Base-by-base conservation (phyloP, 2,113 vertebrate species). In the Tonatia bakeri region DNA sequence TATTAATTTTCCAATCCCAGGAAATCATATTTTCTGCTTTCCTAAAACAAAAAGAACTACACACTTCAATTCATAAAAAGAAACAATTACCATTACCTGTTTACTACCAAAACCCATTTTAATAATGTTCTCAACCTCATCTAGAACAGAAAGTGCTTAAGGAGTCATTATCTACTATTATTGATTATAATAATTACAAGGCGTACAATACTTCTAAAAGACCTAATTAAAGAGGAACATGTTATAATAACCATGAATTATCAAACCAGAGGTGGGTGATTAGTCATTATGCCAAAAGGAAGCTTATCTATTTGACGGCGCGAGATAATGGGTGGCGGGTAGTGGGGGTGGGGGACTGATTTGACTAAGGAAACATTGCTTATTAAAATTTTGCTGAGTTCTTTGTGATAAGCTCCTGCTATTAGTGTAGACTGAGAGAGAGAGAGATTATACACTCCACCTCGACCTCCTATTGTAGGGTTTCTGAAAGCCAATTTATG, bases 111-210 rank as follows among this genome's bases (percentile, higher is more conserved):
- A 84, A 36, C 10, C 36, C 81, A 90, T 75, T 94, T 93, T 85
- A 67, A 94, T 69, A 93, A 94, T 40, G 40, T 88, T 86, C 59
- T 92, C 54, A 94, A 20, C 36, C 80, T 94, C 77, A 93, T 28
- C 19, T 83, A 80, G 59, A 28, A 88, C 5, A 94, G 38, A 92
- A 47, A 90, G 52, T 73, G 20, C 26, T 52, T 61, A 90, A 70
- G 56, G 76, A 91, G 2, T 33, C 50, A 91, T 91, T 90, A 61
- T 33, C 43, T 91, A 14, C 72, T 91, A 38, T 54, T 94, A 92
- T 50, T 83, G 72, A 90, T 82, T 87, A 81, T 61, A 91, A 91
- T 94, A 69, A 96, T 91, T 76, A 87, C 1, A 54, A 76, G 65
- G 31, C n/a, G 38, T 77, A 86, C 4, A 77, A 56, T 70, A 82